Evolutionary conservation across 2,888 invertebrate genomes (phyloP).

Genomic region (Tortricodes alternella): DNA sequence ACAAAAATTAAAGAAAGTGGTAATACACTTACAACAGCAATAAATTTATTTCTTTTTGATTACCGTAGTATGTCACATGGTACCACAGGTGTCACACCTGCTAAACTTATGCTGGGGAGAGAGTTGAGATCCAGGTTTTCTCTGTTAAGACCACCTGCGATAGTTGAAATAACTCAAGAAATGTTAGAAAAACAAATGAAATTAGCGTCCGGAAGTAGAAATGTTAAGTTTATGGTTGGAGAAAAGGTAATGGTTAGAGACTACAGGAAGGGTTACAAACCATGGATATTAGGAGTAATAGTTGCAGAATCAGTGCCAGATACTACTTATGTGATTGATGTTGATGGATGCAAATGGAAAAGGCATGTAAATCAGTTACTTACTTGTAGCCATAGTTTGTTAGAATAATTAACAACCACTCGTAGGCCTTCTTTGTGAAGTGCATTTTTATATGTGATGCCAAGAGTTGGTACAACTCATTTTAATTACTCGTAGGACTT

Average conservation of each 20-base stretch:
- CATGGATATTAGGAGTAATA: conserved; percentile 1
- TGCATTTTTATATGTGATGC: background rate
- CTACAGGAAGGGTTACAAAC: background rate
- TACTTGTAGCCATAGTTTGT: background rate
- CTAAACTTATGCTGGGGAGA: no score
- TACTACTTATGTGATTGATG: conserved; percentile 19
- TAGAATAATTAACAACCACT: background rate
- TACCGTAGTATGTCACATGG: no score
- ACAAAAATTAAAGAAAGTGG: no score
- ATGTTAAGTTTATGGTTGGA: background rate
- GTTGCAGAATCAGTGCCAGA: conserved; percentile 12
- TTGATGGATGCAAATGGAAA: conserved; percentile 15
- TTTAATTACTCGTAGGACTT: no score
- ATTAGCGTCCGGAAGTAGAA: background rate
- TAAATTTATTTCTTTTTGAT: no score
- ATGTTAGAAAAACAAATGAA: conserved; percentile 2
- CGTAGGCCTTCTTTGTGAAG: background rate
- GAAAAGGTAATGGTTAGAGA: conserved; percentile 9
- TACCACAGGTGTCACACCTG: no score
- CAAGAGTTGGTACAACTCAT: no score
- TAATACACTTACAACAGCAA: no score
- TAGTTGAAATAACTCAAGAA: background rate
- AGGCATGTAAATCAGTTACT: conserved; percentile 22
- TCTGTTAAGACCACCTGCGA: no score
- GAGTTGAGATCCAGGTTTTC: no score